These are phyloP conservation scores for Ethmia dodecea DNA, from an alignment of 2,888 invertebrate species.

Conservation along the genomic window DNA sequence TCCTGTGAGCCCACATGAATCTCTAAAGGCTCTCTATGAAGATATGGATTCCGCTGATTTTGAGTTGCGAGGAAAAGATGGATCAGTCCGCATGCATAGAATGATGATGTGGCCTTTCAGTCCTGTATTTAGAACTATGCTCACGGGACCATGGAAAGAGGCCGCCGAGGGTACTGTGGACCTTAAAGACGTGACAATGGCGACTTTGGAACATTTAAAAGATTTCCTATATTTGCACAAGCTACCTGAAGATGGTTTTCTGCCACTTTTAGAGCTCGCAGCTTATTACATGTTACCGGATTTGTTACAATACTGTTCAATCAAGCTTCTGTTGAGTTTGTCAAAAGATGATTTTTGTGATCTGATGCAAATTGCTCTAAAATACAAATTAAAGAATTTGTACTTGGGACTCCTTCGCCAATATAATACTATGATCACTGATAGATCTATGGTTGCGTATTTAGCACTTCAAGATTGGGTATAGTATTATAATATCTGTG, in stretches of 20 bases:
- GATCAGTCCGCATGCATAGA: constrained; percentile 7
- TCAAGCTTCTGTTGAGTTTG: neutral
- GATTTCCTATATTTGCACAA: constrained; percentile 2
- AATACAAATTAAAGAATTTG: too few species aligned
- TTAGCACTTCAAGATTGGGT: too few species aligned
- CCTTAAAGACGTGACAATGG: neutral
- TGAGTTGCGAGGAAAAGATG: constrained; percentile 1
- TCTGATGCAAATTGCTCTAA: too few species aligned
- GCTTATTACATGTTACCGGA: constrained; percentile 5
- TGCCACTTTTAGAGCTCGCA: constrained; percentile 4
- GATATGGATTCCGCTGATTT: constrained; percentile 8
- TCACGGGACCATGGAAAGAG: constrained; percentile 3
- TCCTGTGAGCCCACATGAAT: too few species aligned
- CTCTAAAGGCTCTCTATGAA: constrained; percentile 3
- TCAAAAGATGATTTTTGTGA: neutral
- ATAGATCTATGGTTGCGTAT: too few species aligned
- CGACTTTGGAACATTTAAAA: constrained; percentile 3
- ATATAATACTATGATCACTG: too few species aligned
- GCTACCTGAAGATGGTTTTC: constrained; percentile 1
- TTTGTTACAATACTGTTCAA: neutral
- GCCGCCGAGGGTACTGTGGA: neutral
- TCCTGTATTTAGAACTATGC: constrained; percentile 7
- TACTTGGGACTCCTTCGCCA: too few species aligned
- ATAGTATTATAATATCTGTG: too few species aligned
- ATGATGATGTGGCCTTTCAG: constrained; percentile 5